These are phyloP conservation scores for Globia sparganii DNA, from an alignment of 2,888 invertebrate genomes.

Conservation along the genomic window DNA sequence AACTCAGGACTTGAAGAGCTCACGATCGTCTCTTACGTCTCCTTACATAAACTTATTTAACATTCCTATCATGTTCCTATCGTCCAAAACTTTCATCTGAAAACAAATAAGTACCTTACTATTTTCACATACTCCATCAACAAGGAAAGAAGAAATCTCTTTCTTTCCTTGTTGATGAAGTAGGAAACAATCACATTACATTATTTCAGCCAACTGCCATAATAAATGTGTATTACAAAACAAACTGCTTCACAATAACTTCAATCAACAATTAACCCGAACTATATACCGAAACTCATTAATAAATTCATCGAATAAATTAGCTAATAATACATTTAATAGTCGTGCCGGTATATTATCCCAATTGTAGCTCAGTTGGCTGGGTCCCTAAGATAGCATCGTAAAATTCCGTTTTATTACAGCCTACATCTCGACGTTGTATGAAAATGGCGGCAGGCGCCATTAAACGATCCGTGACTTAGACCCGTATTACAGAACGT, in stretches of 20 bases:
- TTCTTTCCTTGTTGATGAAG: too few relatives aligned
- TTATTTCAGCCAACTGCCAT: neutral
- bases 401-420: conserved; percentile 56
- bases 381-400: conserved; percentile 45
- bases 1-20: neutral
- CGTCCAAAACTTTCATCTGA: neutral
- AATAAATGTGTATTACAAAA: conserved; percentile 29
- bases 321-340: conserved; percentile 35
- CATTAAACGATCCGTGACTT: conserved; percentile 28
- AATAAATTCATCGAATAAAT: conserved; percentile 43
- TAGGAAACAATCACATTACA: neutral
- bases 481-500: too few relatives aligned
- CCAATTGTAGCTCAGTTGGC: conserved; percentile 47
- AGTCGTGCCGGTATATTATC: conserved; percentile 17
- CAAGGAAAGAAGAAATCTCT: conserved; percentile 4
- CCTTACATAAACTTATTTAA: neutral
- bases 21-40: neutral
- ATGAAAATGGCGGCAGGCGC: conserved; percentile 30
- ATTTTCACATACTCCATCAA: conserved; percentile 5
- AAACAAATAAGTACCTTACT: neutral
- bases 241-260: conserved; percentile 28
- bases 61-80: neutral
- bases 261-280: conserved; percentile 44
- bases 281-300: conserved; percentile 39
- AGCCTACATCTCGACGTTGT: conserved; percentile 13